phyloP scores from a whole-genome alignment of 2,113 vertebrate species.

The Larimichthys crocea region DNA sequence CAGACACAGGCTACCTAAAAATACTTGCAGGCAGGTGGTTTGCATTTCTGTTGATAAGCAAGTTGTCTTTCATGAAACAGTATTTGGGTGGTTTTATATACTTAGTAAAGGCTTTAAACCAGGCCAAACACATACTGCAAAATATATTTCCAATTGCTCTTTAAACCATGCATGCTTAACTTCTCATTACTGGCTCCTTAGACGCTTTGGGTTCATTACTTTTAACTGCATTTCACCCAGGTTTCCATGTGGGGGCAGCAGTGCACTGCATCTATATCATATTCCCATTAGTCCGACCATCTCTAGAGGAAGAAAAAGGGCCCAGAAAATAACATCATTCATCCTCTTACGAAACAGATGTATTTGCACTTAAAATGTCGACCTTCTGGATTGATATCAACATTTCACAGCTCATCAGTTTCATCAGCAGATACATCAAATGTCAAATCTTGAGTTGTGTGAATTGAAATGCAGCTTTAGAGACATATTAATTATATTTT shows the following conservation, averaged over 20 bases:
- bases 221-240: neutral
- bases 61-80: neutral
- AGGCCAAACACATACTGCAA: neutral
- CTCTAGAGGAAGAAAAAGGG: neutral
- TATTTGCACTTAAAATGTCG: constrained; percentile 9
- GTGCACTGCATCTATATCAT: neutral
- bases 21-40: neutral
- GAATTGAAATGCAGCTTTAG: neutral
- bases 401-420: constrained; percentile 5
- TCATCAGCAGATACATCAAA: neutral
- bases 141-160: neutral
- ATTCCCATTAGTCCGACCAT: neutral
- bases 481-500: neutral
- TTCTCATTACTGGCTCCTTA: neutral
- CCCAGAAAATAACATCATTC: neutral
- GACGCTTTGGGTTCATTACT: neutral
- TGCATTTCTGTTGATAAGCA: neutral
- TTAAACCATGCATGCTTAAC: neutral
- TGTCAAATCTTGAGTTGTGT: neutral
- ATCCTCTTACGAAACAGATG: constrained; percentile 4
- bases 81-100: too few relatives aligned
- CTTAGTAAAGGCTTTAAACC: neutral
- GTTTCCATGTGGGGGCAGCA: constrained; percentile 75
- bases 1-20: neutral
- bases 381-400: neutral